Evolutionary conservation across 2,888 invertebrate species (phyloP), one percentile per base, ranked within the genome.

Genomic region (Macrosoma leucophasiata): DNA sequence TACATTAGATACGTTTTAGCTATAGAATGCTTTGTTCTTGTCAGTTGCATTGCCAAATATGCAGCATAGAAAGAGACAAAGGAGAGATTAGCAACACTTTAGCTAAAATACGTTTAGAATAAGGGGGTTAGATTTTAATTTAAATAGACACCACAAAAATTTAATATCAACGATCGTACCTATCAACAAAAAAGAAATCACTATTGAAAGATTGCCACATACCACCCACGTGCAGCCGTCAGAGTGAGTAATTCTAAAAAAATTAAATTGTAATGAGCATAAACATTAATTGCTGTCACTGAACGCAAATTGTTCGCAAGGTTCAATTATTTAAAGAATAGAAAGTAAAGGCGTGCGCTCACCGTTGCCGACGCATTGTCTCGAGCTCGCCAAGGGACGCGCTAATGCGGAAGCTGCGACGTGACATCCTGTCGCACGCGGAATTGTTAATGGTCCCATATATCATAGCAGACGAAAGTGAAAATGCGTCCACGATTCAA

Each of bases 391-490:
- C 59, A 56, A 60, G 71, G 66, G 66, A 62, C 51, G 39, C 35
- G 32, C 28, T 13, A 13, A 30, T 19, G 54, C 73, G 76, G 77
- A 79, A 79, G 72, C 73, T 69, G 67, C 50, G 48, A 63, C 66
- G 71, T 74, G 69, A 64, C 68, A 61, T 71, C 69, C 73, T 63
- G 66, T 54, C 60, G 59, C 69, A 48, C 62, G 60, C 65, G 59
- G 72, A 72, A 77, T 76, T 52, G 55, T 59, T 71, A 72, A 75
- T 71, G 60, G 52, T 47, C 56, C 64, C 68, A 66, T 73, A 70
- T 63, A 67, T 70, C 68, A 68, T 60, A 46, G 50, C 57, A 56
- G 55, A 67, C 51, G 73, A 78, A 74, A 78, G 75, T 70, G 75
- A 76, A 74, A 75, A 75, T n/a, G n/a, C n/a, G n/a, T n/a, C 68